Conservation (phyloP, 2,888 invertebrate species). For the Dendrolimus pini region DNA sequence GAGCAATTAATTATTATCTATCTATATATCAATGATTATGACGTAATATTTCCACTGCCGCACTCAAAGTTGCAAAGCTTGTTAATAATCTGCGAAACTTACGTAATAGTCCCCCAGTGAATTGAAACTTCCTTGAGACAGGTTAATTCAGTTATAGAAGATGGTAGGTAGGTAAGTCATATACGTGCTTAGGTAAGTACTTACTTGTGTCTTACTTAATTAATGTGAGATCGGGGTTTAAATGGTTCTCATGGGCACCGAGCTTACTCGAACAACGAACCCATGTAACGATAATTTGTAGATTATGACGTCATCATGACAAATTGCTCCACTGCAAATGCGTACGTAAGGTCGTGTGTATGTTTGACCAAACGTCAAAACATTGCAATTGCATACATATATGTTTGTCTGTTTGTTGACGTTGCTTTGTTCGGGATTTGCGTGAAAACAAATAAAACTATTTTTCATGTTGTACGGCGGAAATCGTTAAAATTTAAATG, state of each 20-base stretch:
- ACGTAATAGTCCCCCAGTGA: background rate
- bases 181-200: background rate
- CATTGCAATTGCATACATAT: too few relatives aligned
- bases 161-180: background rate
- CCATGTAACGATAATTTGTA: constrained; percentile 3
- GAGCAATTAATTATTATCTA: too few relatives aligned
- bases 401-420: too few relatives aligned
- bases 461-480: too few relatives aligned
- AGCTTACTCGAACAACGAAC: constrained; percentile 1
- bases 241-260: constrained; percentile 1
- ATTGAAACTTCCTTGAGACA: background rate
- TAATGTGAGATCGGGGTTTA: constrained; percentile 6
- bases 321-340: background rate
- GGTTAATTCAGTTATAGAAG: background rate
- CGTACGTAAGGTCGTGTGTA: too few relatives aligned
- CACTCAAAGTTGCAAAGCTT: background rate
- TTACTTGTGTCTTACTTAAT: constrained; percentile 2
- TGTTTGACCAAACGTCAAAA: too few relatives aligned
- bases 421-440: too few relatives aligned
- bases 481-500: too few relatives aligned
- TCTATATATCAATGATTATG: too few relatives aligned
- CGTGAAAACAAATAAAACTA: too few relatives aligned
- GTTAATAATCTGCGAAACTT: background rate
- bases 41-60: background rate
- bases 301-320: background rate